These are phyloP conservation scores for Takifugu rubripes DNA, from an alignment of 2,797 vertebrate species.

Conservation along the genomic window DNA sequence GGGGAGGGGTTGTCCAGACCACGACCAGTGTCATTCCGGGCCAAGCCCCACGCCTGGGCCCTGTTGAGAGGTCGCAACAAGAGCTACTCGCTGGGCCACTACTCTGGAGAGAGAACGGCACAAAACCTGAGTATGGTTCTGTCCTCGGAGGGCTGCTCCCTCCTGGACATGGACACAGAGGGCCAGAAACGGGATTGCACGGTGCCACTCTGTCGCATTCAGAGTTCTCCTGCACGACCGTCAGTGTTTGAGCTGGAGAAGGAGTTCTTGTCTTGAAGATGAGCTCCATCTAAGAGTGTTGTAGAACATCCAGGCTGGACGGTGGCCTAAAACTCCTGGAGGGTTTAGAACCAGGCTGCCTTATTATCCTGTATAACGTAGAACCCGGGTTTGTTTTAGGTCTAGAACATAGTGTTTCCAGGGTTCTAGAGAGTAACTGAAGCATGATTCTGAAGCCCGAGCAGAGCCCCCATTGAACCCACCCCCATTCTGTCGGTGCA, in stretches of 20 bases:
- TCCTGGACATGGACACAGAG: conserved; percentile 85
- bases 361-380: conserved; percentile 18
- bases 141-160: conserved; percentile 74
- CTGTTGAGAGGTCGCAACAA: conserved; percentile 77
- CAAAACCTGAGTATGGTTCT: conserved; percentile 65
- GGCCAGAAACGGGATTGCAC: conserved; percentile 88
- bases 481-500: conserved; percentile 47
- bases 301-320: no score
- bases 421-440: conserved; percentile 24
- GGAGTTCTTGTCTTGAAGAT: conserved; percentile 79
- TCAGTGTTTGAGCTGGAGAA: conserved; percentile 87
- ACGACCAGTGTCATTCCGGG: conserved; percentile 75
- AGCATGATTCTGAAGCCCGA: conserved; percentile 25
- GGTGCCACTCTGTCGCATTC: conserved; percentile 85
- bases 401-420: conserved; percentile 28
- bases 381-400: conserved; percentile 25
- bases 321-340: conserved; percentile 44
- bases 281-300: background rate
- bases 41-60: conserved; percentile 76
- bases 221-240: conserved; percentile 74
- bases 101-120: conserved; percentile 64
- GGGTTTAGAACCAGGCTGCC: conserved; percentile 48
- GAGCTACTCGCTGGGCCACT: conserved; percentile 76
- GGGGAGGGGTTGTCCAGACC: conserved; percentile 67
- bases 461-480: conserved; percentile 7